Base-by-base conservation (phyloP, 2,113 vertebrate genomes). In the Oryzias melastigma region DNA sequence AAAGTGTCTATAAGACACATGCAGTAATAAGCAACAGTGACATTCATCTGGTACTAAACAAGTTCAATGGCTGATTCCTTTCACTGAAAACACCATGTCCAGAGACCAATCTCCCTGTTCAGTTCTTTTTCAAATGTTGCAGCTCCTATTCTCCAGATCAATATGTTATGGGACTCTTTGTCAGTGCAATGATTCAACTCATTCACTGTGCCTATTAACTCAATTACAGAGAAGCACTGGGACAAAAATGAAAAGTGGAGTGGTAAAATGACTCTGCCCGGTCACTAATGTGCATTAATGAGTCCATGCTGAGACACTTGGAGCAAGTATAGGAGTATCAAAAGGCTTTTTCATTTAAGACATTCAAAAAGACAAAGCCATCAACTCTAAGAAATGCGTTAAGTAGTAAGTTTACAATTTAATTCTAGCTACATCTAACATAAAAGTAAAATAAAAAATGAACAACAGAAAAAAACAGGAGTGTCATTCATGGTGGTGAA, bases 191-290 rank as follows among this genome's bases (percentile, higher is more conserved):
- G 12, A 35, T 12, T 35, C 35, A 13, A 35, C 25, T 58, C 48
- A 81, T 18, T 52, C 61, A 69, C 27, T 54, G 40, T 25, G 20
- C 19, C 44, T 14, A 46, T 63, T 69, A 63, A 7, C 41, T 44
- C 42, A 53, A 16, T 69, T 58, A 68, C 18, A 62, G 15, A 48
- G 10, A 68, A 46, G 22, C n/a, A 58, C 1, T 67, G 19, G 69
- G 56, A 45, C 25, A 53, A 12, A 62, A 62, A 35, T 69, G 0
- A 68, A 64, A 35, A 56, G 52, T 1, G 58, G 68, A 71, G 57
- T 19, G 19, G 20, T 68, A 62, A 70, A 73, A 75, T 52, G 58
- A 78, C 47, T 59, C 19, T 35, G 15, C 0, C 8, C 60, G 47
- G 43, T 2, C 15, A 16, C 25, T 62, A 25, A 45, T 17, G 18